These are phyloP conservation scores for Prionchulus punctatus DNA, from an alignment of 2,888 invertebrate species.

Conservation along the genomic window DNA sequence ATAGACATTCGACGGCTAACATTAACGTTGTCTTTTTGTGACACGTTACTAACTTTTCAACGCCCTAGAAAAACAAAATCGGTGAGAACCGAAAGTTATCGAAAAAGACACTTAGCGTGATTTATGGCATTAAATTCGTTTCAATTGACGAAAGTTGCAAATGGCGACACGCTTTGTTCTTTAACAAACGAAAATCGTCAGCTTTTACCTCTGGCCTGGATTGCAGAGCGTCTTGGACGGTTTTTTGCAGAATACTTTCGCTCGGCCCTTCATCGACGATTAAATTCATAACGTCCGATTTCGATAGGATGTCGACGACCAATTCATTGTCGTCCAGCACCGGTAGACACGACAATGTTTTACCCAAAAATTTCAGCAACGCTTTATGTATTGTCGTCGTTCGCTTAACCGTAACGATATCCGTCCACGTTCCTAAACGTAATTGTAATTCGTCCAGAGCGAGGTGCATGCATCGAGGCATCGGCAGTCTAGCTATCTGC, in stretches of 20 bases:
- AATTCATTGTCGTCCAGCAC: neutral
- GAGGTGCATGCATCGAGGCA: neutral
- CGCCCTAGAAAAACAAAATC: neutral
- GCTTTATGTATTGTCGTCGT: neutral
- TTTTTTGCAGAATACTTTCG: neutral
- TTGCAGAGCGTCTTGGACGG: neutral
- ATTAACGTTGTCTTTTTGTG: neutral
- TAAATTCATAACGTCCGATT: neutral
- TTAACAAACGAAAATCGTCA: neutral
- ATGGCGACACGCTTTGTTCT: no score
- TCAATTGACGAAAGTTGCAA: no score
- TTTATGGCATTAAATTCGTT: no score
- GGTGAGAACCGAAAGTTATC: no score
- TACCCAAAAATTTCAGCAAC: neutral
- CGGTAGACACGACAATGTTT: neutral
- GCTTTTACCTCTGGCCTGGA: neutral
- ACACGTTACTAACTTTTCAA: neutral
- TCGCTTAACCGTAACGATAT: neutral
- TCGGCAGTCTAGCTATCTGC: neutral
- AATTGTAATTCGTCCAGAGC: neutral
- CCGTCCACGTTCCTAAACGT: neutral
- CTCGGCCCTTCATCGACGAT: neutral
- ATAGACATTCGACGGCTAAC: conserved; percentile 1
- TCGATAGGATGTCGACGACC: neutral
- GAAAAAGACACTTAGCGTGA: no score